Conservation (phyloP, 2,113 vertebrate species). For the Pogonocichla stellata region DNA sequence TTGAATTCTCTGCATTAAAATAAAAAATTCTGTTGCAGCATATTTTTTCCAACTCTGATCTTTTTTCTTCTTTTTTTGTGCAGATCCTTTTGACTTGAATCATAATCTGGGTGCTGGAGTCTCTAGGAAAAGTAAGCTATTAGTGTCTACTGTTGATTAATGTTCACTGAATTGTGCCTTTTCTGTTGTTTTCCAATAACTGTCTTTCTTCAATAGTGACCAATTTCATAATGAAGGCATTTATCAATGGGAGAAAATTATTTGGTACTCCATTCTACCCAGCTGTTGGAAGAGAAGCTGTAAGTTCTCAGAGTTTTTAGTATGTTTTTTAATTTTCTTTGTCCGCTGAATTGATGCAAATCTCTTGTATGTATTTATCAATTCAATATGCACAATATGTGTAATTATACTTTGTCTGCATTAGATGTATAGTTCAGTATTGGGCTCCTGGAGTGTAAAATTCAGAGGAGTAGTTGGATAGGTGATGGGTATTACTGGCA, state of each 20-base stretch:
- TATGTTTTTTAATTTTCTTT: not conserved
- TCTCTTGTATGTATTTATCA: not conserved
- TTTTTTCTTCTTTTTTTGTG: not conserved
- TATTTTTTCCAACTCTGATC: not conserved
- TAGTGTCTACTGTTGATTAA: not conserved
- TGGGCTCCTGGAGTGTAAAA: not conserved
- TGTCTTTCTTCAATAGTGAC: conserved; percentile 84
- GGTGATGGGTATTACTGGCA: not conserved
- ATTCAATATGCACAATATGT: not conserved
- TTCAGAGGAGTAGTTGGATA: not conserved
- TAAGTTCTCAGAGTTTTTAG: conserved; percentile 66
- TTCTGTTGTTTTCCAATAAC: not conserved
- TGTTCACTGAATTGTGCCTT: not conserved
- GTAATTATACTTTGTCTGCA: not conserved
- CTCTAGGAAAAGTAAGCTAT: conserved; percentile 94
- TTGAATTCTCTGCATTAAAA: not conserved
- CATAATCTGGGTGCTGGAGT: conserved; percentile 99
- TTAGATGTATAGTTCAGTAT: not conserved
- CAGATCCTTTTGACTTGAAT: conserved; percentile 99
- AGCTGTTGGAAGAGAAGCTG: conserved; percentile 87
- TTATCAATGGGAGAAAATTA: conserved; percentile 96
- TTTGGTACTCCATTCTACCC: conserved; percentile 96
- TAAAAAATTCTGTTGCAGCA: not conserved
- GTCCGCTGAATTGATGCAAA: not conserved
- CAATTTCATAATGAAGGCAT: conserved; percentile 99